Percentiles rank a stretch among this genome's conserved stretches.
These are phyloP conservation scores for Acanthis flammea DNA, from an alignment of 2,797 vertebrate species.

Conservation along the genomic window DNA sequence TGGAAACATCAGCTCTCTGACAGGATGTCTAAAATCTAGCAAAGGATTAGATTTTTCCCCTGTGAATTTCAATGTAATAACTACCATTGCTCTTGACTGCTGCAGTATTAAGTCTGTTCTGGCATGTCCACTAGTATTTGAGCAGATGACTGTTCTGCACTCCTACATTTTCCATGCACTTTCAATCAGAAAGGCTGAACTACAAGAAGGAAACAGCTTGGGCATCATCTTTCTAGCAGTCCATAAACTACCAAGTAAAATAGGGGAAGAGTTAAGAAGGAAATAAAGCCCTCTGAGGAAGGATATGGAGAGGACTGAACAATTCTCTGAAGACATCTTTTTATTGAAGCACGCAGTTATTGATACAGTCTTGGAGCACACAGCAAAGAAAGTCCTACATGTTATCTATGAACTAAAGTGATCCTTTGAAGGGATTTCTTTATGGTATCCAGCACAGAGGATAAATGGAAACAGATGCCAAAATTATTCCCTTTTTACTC, in stretches of 20 bases:
- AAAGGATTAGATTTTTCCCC: neutral
- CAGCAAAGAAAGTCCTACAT: neutral
- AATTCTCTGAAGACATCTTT: constrained; percentile 35
- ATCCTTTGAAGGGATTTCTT: constrained; percentile 2
- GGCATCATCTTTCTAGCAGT: constrained; percentile 47
- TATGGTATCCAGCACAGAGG: neutral
- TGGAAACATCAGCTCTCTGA: neutral
- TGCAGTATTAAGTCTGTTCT: neutral
- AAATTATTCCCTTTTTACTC: neutral
- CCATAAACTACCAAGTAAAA: constrained; percentile 35
- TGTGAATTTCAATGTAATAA: neutral
- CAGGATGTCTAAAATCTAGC: neutral
- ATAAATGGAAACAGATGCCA: constrained; percentile 7
- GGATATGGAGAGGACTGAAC: neutral
- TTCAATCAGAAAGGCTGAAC: constrained; percentile 1
- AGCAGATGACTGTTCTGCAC: neutral
- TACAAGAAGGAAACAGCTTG: neutral
- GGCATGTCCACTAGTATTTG: neutral
- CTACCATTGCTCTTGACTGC: neutral
- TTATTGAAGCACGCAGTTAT: neutral
- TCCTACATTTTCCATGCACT: neutral
- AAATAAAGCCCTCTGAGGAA: constrained; percentile 9
- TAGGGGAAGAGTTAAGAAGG: neutral
- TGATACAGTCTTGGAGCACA: neutral
- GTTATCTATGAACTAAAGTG: neutral